Evolutionary conservation across 2,113 vertebrate genomes (phyloP), one percentile per base, ranked within the genome.

Genomic region (Chloropsis hardwickii): DNA sequence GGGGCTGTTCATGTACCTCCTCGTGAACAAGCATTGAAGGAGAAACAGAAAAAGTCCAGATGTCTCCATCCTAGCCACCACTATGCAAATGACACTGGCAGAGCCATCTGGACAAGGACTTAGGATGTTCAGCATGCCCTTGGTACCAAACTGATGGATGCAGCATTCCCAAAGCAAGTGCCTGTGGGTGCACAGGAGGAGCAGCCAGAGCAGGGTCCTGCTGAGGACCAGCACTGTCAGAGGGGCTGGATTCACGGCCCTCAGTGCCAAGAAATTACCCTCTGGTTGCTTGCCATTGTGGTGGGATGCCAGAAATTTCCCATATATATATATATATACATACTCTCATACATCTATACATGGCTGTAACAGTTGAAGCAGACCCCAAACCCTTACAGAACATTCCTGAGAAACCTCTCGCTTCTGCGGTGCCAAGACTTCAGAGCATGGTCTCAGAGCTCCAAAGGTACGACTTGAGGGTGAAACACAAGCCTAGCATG

Each of bases 401-500:
- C 94, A 95, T 95, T 96, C 91, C 89, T 89, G 95, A 87, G 86
- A 95, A 92, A 94, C 48, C 73, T 92, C 91, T 94, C 0, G 0
- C 79, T 86, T 90, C 61, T 94, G 81, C 91, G 56, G 88, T 0
- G 80, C 95, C 94, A 96, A 94, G 89, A 95, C 84, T 94, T 86
- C 86, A 33, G 91, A 72, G 78, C 83, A 86, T 29, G 88, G 88
- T 83, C n/a, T 81, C 80, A 44, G 67, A 86, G 69, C 86, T 76
- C 89, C 84, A 48, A 92, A 95, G 94, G 95, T 95, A 96, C 22
- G 0, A 92, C 94, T 78, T 5, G 11, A 93, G 89, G 57, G 77
- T 92, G 95, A 96, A 97, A 97, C 91, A 92, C 65, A 94, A 97
- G 89, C 94, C 93, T 14, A 65, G 70, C 2, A 6, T 79, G 79